Base-by-base conservation (phyloP, 2,888 invertebrate species). In the Hydropsyche betteni region DNA sequence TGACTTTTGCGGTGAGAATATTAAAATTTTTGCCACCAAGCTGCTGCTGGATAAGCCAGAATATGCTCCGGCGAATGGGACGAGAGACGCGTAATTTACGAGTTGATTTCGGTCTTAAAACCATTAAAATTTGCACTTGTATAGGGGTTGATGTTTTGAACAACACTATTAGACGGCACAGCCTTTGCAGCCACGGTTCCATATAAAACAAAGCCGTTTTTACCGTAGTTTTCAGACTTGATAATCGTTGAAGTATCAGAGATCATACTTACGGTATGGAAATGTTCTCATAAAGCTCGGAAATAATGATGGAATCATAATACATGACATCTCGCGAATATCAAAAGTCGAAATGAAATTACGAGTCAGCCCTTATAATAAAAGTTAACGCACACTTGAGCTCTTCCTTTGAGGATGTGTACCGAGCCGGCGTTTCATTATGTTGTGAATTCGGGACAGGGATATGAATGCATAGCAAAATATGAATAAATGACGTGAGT, bases 371-470 rank as follows among this genome's bases (percentile, higher is more conserved):
- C 64, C 69, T 51, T 33, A 75, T 70, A 75, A 78, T 75, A 75
- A 61, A 75, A 75, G 71, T 78, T 76, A 78, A 70, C 74, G 64
- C 74, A 77, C 78, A 78, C 78, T 78, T 69, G 76, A 78, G 70
- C 77, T 78, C 74, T 38, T 77, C 78, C 74, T 78, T 78, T 78
- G 78, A 76, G 44, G 52, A 68, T 68, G 68, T 58, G 69, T 38
- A 16, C 36, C 14, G 53, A 14, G 24, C 16, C 7, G 53, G 44
- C 70, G 12, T 70, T 61, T 75, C 50, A 69, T 70, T 61, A 75
- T 68, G 24, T 24, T 74, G 36, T 55, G 36, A 38, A 55, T 69
- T 53, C 74, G 1, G 44, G 16, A 44, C 3, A 10, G 44, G 44
- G 44, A 44, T 44, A 44, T 44, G 44, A 44, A 44, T 44, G 44